Evolutionary conservation across 2,797 vertebrate species (phyloP).

Genomic region (Pseudotriccus pelzelni): DNA sequence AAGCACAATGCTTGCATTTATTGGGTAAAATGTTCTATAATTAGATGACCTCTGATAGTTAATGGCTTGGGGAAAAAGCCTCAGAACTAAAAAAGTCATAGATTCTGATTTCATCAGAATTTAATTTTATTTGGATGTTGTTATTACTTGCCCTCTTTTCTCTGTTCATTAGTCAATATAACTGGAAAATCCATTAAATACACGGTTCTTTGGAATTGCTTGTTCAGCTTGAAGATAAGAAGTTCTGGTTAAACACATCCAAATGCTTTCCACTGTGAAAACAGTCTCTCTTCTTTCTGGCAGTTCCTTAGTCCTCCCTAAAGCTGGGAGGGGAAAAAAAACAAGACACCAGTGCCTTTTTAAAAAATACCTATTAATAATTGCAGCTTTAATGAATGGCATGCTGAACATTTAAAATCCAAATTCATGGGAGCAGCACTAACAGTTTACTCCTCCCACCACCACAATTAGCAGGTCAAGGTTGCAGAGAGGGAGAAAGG

Average conservation of each 20-base stretch:
- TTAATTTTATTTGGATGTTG: background rate
- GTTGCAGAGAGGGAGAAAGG: background rate
- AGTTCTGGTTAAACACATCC: background rate
- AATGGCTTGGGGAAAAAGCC: background rate
- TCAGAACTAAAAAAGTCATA: background rate
- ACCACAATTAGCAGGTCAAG: background rate
- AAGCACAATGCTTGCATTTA: conserved; percentile 1
- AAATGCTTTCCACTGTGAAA: background rate
- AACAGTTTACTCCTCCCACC: conserved; percentile 5
- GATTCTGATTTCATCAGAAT: background rate
- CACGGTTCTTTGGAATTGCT: background rate
- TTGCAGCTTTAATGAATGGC: conserved; percentile 35
- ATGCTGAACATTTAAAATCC: background rate
- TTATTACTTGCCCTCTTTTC: background rate
- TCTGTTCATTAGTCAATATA: background rate
- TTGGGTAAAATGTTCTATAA: background rate
- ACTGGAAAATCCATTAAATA: background rate
- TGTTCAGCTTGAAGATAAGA: background rate
- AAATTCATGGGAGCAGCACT: background rate
- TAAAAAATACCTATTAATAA: conserved; percentile 13
- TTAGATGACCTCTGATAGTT: background rate
- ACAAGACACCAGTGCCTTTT: background rate
- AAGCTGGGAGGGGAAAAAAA: background rate
- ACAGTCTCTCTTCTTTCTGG: background rate
- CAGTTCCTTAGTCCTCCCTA: conserved; percentile 16